Percentiles rank a stretch among this genome's conserved stretches.
These are phyloP conservation scores for Bungarus multicinctus DNA, from an alignment of 2,113 vertebrate genomes.

Conservation along the genomic window DNA sequence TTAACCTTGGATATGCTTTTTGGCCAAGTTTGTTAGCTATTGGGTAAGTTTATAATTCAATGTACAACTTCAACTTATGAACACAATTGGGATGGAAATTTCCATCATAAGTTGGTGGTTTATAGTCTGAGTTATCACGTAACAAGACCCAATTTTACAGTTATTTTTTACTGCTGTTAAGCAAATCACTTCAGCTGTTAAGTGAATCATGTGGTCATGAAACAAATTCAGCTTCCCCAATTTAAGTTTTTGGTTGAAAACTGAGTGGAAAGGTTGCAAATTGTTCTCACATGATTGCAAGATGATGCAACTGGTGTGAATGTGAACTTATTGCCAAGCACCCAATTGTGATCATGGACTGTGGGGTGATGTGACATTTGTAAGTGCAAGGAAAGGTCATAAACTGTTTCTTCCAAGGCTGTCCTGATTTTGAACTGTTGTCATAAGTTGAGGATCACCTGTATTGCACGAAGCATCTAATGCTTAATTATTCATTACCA, in stretches of 20 bases:
- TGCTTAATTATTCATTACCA: too few species aligned
- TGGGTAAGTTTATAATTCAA: background rate
- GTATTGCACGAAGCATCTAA: background rate
- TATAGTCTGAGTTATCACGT: background rate
- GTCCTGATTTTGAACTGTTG: background rate
- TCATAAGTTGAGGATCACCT: background rate
- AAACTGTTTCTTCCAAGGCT: background rate
- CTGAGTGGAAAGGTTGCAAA: background rate
- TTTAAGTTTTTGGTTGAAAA: background rate
- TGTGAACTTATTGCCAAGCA: background rate
- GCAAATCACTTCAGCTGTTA: background rate
- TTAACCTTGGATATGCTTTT: background rate
- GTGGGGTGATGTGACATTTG: background rate
- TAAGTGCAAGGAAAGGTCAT: background rate
- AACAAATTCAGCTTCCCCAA: background rate
- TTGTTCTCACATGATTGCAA: background rate
- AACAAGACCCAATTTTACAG: background rate
- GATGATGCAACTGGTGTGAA: background rate
- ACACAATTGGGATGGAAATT: background rate
- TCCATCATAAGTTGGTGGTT: background rate
- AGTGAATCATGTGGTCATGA: background rate
- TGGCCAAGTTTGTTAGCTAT: background rate
- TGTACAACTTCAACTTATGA: background rate
- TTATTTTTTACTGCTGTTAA: background rate
- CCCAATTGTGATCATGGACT: background rate